Evolutionary conservation across 2,113 vertebrate genomes (phyloP).

Genomic region (Gymnorhina tibicen): DNA sequence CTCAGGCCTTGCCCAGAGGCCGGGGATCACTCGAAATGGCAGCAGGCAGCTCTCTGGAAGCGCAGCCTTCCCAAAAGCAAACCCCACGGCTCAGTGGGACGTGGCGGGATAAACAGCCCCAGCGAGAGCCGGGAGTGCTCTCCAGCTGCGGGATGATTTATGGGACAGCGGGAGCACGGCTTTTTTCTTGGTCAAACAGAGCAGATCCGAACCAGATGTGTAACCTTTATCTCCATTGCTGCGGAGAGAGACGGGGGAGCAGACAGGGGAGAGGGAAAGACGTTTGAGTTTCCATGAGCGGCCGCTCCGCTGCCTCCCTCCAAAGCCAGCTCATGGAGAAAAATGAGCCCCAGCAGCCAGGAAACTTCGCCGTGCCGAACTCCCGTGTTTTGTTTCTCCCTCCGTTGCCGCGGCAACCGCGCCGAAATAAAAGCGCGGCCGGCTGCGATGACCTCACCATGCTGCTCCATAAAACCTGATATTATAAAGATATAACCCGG

Average conservation of each 20-base stretch:
- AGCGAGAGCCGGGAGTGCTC: background rate
- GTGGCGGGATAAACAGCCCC: background rate
- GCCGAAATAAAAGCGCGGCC: background rate
- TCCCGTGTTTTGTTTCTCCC: conserved; percentile 31
- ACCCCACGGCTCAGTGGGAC: background rate
- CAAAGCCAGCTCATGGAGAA: conserved; percentile 27
- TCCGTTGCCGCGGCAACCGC: conserved; percentile 13
- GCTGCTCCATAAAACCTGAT: background rate
- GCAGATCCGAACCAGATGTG: conserved; percentile 77
- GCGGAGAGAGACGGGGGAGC: background rate
- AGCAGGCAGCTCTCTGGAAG: background rate
- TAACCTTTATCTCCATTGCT: conserved; percentile 26
- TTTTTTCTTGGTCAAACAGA: background rate
- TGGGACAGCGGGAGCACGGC: conserved; percentile 1
- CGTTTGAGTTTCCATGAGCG: background rate
- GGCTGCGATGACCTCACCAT: background rate
- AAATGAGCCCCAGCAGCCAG: conserved; percentile 29
- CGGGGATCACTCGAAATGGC: background rate
- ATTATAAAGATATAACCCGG: rapidly evolving
- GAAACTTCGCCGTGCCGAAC: background rate
- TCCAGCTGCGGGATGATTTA: conserved; percentile 66
- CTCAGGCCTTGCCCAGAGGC: background rate
- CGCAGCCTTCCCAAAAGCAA: background rate
- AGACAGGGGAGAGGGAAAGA: background rate
- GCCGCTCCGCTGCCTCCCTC: background rate